Evolutionary conservation across 2,797 vertebrate genomes (phyloP), one percentile per base, ranked within the genome.

Genomic region (Clarias platycephalus): DNA sequence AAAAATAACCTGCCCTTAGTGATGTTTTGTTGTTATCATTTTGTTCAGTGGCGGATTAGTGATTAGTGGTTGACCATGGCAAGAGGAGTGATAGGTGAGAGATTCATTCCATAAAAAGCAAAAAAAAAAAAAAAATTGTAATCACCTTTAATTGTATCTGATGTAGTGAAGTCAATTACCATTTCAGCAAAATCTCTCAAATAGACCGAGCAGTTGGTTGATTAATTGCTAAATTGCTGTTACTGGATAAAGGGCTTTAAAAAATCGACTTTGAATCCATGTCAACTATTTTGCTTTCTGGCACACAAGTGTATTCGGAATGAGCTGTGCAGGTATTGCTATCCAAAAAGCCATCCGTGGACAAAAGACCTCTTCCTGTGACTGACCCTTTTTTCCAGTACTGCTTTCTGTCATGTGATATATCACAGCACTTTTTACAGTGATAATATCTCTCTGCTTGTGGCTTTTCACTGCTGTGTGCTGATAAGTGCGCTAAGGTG

Each of bases 41-140:
- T 72, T 75, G 60, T n/a, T 2, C 62, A 79, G 76, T 3, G 24
- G 53, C 15, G 49, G 71, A 72, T 80, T 53, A 83, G 77, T 85
- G 83, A 71, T 83, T 80, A 88, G 86, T 87, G 84, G 89, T 81
- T 89, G 77, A 87, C 53, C 26, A 9, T 81, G 87, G 88, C 85
- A 80, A 62, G 77, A 60, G 78, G 22, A 40, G 3, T 34, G 15
- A 31, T 16, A 75, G 20, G 16, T 75, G 9, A 76, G 12, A 5
- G 2, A 34, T 58, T 4, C 57, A 9, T 53, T 66, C 31, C 37
- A 31, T 84, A 49, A 71, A 66, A 67, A 76, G 64, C 49, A 53
- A 53, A 0, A 12, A 49, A 49, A 49, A 2, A 12, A 3, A 13
- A 86, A 78, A 82, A 72, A n/a, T n/a, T n/a, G n/a, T 76, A 22